Evolutionary conservation across 2,113 vertebrate genomes (phyloP), one percentile per base, ranked within the genome.

Genomic region (Macrotus californicus): DNA sequence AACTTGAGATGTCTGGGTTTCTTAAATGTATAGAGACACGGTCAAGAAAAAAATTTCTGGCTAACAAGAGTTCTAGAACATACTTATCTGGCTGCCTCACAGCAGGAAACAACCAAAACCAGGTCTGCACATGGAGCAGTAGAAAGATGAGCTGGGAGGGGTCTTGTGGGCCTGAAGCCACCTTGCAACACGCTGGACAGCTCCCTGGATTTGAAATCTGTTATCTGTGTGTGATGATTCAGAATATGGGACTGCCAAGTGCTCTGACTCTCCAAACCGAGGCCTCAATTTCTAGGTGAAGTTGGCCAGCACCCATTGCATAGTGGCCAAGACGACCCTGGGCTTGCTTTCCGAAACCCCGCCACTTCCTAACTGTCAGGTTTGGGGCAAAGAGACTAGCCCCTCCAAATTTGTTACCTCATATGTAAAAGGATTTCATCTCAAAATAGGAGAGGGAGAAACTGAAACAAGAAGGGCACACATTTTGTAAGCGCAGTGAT

Each of bases 281-380:
- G 61, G 48, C 29, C 10, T 84, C 34, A 14, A 15, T 61, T 92
- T 85, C 29, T 50, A 67, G 48, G 39, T 12, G n/a, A 72, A 87
- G 36, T 48, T 2, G 80, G 52, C 15, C 52, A 31, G 22, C 1
- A 16, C 31, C 31, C 3, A 39, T 13, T 0, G 0, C 15, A 8
- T 4, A 18, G 50, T 22, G 16, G 56, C 54, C 91, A 24, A 81
- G 50, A 12, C 16, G 39, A 52, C n/a, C 46, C 13, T 36, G 19
- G 18, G 13, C 50, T 93, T 73, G 29, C 50, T 81, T 46, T 83
- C 77, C 59, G 41, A 94, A 88, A 84, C 48, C 31, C 77, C 15
- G 64, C 18, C 22, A 31, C 29, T 85, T 87, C 34, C 24, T 86
- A 89, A 94, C n/a, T 7, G 2, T 4, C 34, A 14, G 85, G 29